Evolutionary conservation across 2,797 vertebrate species (phyloP).

Genomic region (Peromyscus melanophrys): DNA sequence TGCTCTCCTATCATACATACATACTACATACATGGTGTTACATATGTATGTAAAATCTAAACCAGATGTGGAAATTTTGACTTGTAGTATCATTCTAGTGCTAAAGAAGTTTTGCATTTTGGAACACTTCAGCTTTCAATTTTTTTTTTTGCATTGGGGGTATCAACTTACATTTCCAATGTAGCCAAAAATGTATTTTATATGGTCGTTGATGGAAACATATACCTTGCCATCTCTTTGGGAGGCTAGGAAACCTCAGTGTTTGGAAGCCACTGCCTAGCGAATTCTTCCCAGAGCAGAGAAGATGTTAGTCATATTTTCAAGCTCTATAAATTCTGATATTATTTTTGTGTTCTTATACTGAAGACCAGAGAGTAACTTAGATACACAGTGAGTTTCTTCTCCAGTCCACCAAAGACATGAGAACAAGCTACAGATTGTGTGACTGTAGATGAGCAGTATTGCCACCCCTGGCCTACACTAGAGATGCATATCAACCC

Average conservation of each 20-base stretch:
- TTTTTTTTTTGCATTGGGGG: background rate
- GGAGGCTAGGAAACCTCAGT: background rate
- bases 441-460: background rate
- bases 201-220: background rate
- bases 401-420: background rate
- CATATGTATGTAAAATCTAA: background rate
- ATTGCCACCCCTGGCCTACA: background rate
- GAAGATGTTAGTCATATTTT: background rate
- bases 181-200: background rate
- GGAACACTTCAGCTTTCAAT: background rate
- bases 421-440: background rate
- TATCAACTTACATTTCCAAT: background rate
- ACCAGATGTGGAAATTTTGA: background rate
- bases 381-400: background rate
- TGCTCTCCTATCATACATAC: background rate
- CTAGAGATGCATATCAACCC: too few relatives aligned
- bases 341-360: background rate
- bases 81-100: background rate
- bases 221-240: background rate
- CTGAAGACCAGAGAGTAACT: background rate
- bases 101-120: background rate
- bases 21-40: background rate
- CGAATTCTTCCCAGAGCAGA: background rate
- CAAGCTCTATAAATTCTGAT: background rate
- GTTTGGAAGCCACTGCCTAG: background rate